Evolutionary conservation across 2,797 vertebrate species (phyloP).

Genomic region (Myoxocephalus aenaeus): DNA sequence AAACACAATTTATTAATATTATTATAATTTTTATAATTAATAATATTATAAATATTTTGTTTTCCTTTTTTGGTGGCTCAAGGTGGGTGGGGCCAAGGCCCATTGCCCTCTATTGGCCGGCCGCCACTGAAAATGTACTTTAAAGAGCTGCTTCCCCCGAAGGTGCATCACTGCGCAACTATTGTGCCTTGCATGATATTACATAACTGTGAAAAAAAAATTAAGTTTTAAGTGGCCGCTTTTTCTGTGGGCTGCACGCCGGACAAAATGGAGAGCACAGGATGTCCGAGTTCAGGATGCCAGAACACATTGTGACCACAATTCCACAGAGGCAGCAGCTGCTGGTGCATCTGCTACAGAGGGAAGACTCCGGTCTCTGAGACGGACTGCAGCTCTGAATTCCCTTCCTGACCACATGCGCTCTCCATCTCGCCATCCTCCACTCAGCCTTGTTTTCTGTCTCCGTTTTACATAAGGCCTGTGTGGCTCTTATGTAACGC

Average conservation of each 20-base stretch:
- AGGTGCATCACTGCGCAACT: conserved; percentile 24
- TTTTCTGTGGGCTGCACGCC: conserved; percentile 33
- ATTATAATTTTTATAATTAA: too few species aligned
- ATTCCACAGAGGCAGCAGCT: conserved; percentile 45
- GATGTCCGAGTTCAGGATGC: conserved; percentile 40
- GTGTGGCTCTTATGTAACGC: conserved; percentile 63
- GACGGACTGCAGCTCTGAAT: conserved; percentile 26
- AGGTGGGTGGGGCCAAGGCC: too few species aligned
- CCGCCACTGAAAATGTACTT: not conserved
- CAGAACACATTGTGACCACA: conserved; percentile 54
- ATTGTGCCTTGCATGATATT: conserved; percentile 32
- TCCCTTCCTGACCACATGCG: conserved; percentile 16
- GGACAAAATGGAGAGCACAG: conserved; percentile 28
- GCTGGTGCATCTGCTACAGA: conserved; percentile 55
- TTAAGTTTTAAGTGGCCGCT: conserved; percentile 36
- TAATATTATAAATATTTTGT: too few species aligned
- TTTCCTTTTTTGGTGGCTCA: too few species aligned
- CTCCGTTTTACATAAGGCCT: conserved; percentile 60
- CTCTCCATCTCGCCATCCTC: conserved; percentile 33
- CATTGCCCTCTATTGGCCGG: too few species aligned
- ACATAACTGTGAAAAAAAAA: too few species aligned
- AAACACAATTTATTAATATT: too few species aligned
- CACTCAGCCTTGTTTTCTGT: conserved; percentile 38
- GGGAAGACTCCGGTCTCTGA: conserved; percentile 37
- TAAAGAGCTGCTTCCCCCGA: conserved; percentile 41